Conservation (phyloP, 2,888 invertebrate species). For the Phragmatobia fuliginosa region DNA sequence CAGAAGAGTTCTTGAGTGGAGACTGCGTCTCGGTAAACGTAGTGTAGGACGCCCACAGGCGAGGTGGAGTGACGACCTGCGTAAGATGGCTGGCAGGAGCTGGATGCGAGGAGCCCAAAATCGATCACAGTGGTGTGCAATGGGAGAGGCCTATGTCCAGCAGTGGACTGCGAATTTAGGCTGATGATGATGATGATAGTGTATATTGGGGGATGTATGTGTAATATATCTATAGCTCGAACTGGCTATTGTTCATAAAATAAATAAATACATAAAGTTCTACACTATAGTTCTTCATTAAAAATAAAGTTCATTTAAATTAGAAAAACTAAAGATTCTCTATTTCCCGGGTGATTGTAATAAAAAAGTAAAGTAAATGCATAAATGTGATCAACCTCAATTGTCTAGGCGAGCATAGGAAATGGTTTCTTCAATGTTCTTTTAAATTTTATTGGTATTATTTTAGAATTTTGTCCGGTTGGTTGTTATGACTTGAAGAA, state of each 20-base stretch:
- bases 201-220: neutral
- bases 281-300: constrained; percentile 39
- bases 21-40: too few species aligned
- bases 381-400: constrained; percentile 65
- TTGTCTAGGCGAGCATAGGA: constrained; percentile 61
- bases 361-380: constrained; percentile 59
- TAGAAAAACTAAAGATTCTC: constrained; percentile 59
- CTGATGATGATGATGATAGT: too few species aligned
- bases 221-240: neutral
- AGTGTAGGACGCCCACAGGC: too few species aligned
- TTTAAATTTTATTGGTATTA: constrained; percentile 58
- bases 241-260: too few species aligned
- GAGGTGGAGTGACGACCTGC: too few species aligned
- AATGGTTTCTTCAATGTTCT: constrained; percentile 61
- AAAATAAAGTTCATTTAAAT: constrained; percentile 60
- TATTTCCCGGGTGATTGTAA: constrained; percentile 57
- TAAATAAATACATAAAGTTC: constrained; percentile 2
- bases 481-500: neutral
- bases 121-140: too few species aligned
- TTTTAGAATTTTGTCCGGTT: constrained; percentile 1
- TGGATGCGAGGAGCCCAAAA: too few species aligned
- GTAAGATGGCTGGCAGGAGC: too few species aligned
- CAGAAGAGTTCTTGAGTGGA: too few species aligned
- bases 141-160: too few species aligned
- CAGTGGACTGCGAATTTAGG: too few species aligned